Base-by-base conservation (phyloP, 2,888 invertebrate genomes). In the Magallana nippona region DNA sequence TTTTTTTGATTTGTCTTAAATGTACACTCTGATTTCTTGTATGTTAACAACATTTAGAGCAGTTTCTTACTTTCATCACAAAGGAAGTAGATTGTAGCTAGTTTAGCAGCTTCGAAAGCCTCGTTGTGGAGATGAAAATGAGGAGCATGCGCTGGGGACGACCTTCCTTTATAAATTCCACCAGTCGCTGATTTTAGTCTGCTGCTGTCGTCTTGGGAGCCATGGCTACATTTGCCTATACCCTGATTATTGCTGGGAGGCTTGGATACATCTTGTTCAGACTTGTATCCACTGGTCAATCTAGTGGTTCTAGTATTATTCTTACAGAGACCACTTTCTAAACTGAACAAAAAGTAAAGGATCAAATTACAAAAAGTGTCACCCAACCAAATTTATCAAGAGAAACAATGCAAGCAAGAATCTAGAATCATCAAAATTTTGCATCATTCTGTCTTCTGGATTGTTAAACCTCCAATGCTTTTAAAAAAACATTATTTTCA, bases 211-310 rank as follows among this genome's bases (percentile, higher is more conserved):
- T 71, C 71, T 1, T 27, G 13, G 1, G 71, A 71, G 32, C 71
- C 71, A 8, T 71, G 71, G 27, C 71, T 71, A 71, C 71, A 71
- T 13, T 71, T 71, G 15, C 71, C 71, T 27, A 17, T 27, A 10
- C 32, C 13, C 27, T 27, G 27, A 27, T 22, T 32, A 71, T 2
- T 71, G 11, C 15, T 71, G 15, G 32, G 71, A 22, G 32, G 80
- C 27, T 80, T 80, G 56, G 58, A 13, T 17, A 80, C 27, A 80
- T 80, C 80, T 57, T 80, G 80, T 19, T 58, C 80, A 22, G 80
- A 57, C 17, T 15, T 80, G 58, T 80, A 80, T 19, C 80, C 80
- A 58, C 80, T 80, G 22, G 80, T 80, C 10, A 80, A 57, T 57
- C 19, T 58, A 57, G 17, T 32, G 10, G 80, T 22, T 32, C 19